Evolutionary conservation across 2,797 vertebrate species (phyloP).

Genomic region (Gambelia wislizenii): DNA sequence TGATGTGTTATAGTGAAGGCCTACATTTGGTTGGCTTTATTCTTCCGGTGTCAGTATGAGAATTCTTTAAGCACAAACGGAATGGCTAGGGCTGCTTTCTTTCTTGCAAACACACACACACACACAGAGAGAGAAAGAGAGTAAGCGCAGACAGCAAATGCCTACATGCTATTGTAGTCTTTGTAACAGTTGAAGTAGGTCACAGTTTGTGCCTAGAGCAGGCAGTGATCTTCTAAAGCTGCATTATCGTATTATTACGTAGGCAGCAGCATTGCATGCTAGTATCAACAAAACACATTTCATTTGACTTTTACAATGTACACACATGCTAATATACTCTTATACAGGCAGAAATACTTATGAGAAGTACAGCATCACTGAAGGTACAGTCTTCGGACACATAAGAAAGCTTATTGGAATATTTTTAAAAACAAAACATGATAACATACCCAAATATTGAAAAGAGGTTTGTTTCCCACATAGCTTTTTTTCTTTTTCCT

Average conservation of each 20-base stretch:
- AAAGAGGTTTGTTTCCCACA: constrained; percentile 16
- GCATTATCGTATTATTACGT: constrained; percentile 15
- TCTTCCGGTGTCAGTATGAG: not conserved
- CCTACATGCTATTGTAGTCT: constrained; percentile 1
- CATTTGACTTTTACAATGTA: not conserved
- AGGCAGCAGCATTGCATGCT: not conserved
- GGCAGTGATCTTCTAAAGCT: constrained; percentile 17
- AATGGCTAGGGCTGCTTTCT: not conserved
- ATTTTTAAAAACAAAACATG: constrained; percentile 21
- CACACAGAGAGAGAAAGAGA: too few species aligned
- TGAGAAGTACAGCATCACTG: constrained; percentile 31
- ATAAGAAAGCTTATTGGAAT: constrained; percentile 37
- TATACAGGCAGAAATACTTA: constrained; percentile 21
- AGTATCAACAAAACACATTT: constrained; percentile 27
- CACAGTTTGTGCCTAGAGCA: constrained; percentile 32
- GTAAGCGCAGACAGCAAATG: not conserved
- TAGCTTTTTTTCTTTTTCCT: not conserved
- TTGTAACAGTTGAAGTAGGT: constrained; percentile 2
- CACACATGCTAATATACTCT: not conserved
- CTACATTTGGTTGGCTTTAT: not conserved
- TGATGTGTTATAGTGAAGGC: not conserved
- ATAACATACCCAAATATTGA: constrained; percentile 18
- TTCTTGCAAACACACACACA: not conserved
- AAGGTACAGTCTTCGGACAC: not conserved
- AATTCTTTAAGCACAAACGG: not conserved